Evolutionary conservation across 2,888 invertebrate genomes (phyloP), one percentile per base, ranked within the genome.

Genomic region (Megalurothrips usitatus): DNA sequence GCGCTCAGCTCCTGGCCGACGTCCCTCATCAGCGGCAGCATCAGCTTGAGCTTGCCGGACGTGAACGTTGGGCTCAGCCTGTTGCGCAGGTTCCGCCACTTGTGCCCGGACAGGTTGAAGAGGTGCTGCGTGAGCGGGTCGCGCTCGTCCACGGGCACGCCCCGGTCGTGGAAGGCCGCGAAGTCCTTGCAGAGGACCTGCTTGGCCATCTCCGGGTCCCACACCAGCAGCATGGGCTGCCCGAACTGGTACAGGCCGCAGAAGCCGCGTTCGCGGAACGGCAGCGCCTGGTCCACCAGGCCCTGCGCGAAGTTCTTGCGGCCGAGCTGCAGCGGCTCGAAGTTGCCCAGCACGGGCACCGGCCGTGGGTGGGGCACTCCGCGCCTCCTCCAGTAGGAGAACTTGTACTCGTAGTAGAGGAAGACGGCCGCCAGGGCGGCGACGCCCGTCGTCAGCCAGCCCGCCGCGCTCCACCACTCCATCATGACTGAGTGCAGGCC

Each of bases 41-140:
- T 90, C 78, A 85, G 86, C 84, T 88, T 90, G 81, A 91, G 85
- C 85, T 90, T 91, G 26, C 89, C 90, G 1, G 88, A 87, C 0
- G 90, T 89, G 84, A 91, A 89, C 0, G 89, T 88, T 0, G 90
- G 90, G 0, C 89, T 88, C 48, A 91, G 85, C 83, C 89, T 89
- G 0, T 87, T 84, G 43, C 91, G 86, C 19, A 90, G 84, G 63
- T 86, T 86, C 84, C 88, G 90, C 91, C 91, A 91, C 1, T 87
- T 87, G 0, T 88, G 87, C 81, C 89, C 89, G 82, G 87, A 88
- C 81, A 88, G 83, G 1, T 87, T 86, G 82, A 90, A 87, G 3
- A 89, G 84, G 83, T 88, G 87, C 0, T 85, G 86, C 9, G 86
- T 85, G 1, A 88, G 83, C 0, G 88, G 86, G 81, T 88, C 87